These are phyloP conservation scores for Papilio demoleus DNA, from an alignment of 2,888 invertebrate genomes.

Conservation along the genomic window DNA sequence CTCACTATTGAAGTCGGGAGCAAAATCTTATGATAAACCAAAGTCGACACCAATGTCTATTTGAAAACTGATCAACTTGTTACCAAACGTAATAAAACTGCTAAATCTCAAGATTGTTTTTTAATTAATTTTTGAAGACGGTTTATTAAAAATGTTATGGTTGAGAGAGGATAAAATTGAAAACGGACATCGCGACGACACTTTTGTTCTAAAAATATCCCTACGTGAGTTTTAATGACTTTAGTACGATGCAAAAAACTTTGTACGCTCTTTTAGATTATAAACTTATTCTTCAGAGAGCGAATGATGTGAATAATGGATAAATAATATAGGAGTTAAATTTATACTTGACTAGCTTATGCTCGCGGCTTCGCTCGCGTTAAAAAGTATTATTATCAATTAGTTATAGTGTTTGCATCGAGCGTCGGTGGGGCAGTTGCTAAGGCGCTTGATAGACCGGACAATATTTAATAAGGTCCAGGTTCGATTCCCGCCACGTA, in stretches of 20 bases:
- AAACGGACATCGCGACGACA: constrained; percentile 27
- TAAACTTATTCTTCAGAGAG: constrained; percentile 34
- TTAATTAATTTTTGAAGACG: constrained; percentile 18
- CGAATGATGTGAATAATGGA: constrained; percentile 48
- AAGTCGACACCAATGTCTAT: neutral
- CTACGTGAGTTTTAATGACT: constrained; percentile 35
- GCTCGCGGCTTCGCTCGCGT: no score
- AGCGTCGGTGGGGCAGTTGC: no score
- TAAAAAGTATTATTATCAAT: no score
- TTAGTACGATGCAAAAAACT: constrained; percentile 31
- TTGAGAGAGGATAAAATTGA: constrained; percentile 29
- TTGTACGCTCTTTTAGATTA: constrained; percentile 32
- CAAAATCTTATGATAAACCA: no score
- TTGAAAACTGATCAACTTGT: neutral
- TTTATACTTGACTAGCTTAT: constrained; percentile 48
- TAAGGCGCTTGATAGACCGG: no score
- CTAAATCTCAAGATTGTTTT: constrained; percentile 11
- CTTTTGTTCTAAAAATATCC: constrained; percentile 36
- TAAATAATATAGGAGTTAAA: constrained; percentile 59
- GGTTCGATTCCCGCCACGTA: no score
- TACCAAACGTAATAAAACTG: neutral
- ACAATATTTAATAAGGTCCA: no score
- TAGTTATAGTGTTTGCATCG: no score
- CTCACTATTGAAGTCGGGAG: no score
- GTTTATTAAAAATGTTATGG: constrained; percentile 34